Evolutionary conservation across 2,888 invertebrate genomes (phyloP), one percentile per base, ranked within the genome.

Genomic region (Drosophila mimica): DNA sequence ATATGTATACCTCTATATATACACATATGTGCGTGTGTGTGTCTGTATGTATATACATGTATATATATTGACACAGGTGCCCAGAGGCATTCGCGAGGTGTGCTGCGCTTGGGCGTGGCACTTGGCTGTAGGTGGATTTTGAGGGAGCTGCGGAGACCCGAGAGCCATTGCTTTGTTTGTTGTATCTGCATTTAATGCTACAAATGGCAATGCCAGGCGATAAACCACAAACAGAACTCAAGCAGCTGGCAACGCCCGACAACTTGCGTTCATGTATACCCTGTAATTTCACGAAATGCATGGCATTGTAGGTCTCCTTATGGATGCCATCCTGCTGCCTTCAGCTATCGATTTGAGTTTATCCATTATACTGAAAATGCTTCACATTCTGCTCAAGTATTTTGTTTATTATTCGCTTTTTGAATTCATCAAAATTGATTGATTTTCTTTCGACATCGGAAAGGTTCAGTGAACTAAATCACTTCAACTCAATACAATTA

Each of bases 121-220:
- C 40, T 17, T 8, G 25, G 28, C 33, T 40, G 61, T 4, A 20
- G 15, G 31, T 40, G 13, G 15, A 8, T 28, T 15, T 30, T 9
- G 30, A 9, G 34, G n/a, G 13, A 33, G 38, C 40, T 40, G 17
- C 15, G 17, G 11, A 40, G 48, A 25, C 31, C 20, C 25, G 57
- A 36, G 51, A 9, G 49, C 38, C 54, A 79, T 17, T 67, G 67
- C 71, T 75, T 62, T 78, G 75, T 75, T 78, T 79, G 75, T 71
- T 59, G 62, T 73, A 58, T 82, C 81, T 83, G 82, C 86, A 79
- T 83, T 83, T 83, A 76, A 83, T 81, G 86, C 72, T 68, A 54
- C 52, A 71, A 72, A 72, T 68, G 75, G 64, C 66, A 74, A 66
- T 66, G 74, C 46, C 65, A 40, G 46, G 34, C 65, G 51, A 77